Base-by-base conservation (phyloP, 2,797 vertebrate genomes). In the Mus caroli region DNA sequence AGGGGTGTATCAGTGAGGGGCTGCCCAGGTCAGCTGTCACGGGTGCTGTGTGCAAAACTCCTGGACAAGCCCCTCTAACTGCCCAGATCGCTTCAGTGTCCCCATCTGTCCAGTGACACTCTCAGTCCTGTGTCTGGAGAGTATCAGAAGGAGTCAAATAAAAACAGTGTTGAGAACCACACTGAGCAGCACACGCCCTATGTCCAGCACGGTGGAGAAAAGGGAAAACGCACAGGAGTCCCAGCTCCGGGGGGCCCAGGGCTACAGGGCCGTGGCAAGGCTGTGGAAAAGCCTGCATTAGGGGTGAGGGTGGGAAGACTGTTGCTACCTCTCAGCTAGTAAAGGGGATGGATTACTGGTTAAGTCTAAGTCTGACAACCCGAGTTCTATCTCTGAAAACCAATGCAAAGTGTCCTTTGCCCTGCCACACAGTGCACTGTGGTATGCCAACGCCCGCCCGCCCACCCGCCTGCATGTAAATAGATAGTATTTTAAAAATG, bases 1-100 rank as follows among this genome's bases (percentile, higher is more conserved):
- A 11, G 22, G 3, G 12, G 5, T 6, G 15, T 34, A 56, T 34
- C 6, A 1, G 0, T 2, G 5, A 46, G 43, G 28, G 34, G 12
- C 37, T 43, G 84, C 40, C 54, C 3, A 2, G 3, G 20, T 0
- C 1, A n/a, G 20, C 6, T 11, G 13, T 71, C 19, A 71, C 10
- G 3, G n/a, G 13, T 79, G 64, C 92, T 69, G n/a, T 71, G 11
- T 26, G 2, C 6, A 69, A 86, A 79, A 58, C 14, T 8, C 34
- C 73, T 28, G 28, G 19, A 54, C 8, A 91, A 85, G 58, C 1
- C 28, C 64, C 64, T 58, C 56, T 58, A 22, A n/a, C 20, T 24
- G 76, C 43, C 62, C 71, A 67, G 54, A n/a, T 46, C 9, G 50
- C 60, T 43, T 78, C 28, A 0, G 40, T 43, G 40, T 75, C 85